These are phyloP conservation scores for Ceratina japonica DNA, from an alignment of 1,140 invertebrate genomes.

Conservation along the genomic window DNA sequence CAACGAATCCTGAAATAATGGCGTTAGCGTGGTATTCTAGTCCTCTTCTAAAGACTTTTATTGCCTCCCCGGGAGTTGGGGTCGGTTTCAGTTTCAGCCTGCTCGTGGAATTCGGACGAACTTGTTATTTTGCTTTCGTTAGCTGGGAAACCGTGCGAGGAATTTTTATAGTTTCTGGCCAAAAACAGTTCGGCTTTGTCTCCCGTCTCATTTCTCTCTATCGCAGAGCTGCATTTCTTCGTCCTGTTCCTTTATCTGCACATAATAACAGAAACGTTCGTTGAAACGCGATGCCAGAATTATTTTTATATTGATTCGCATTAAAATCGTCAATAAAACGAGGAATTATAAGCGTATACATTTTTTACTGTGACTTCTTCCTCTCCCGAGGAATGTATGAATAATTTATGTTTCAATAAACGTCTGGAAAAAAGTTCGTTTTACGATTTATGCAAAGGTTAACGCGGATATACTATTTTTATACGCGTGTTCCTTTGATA, in stretches of 20 bases:
- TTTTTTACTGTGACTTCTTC: too few relatives aligned
- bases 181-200: conserved; percentile 25
- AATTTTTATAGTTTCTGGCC: conserved; percentile 56
- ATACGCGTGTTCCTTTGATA: too few relatives aligned
- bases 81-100: neutral
- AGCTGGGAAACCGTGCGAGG: conserved; percentile 56
- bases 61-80: neutral
- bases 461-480: too few relatives aligned
- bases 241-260: conserved; percentile 40
- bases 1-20: conserved; percentile 30
- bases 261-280: neutral
- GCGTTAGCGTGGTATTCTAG: conserved; percentile 31
- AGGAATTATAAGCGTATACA: too few relatives aligned
- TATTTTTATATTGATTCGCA: too few relatives aligned
- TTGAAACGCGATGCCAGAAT: conserved; percentile 27
- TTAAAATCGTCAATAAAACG: too few relatives aligned
- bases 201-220: neutral
- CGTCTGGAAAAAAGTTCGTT: too few relatives aligned
- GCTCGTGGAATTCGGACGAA: conserved; percentile 58
- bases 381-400: too few relatives aligned
- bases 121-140: conserved; percentile 51
- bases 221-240: neutral
- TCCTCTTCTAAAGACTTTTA: conserved; percentile 30
- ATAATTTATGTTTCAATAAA: too few relatives aligned
- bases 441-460: too few relatives aligned